Percentiles rank a stretch among this genome's conserved stretches.
Evolutionary conservation across 2,888 invertebrate species (phyloP).

Genomic region (Synergus umbraculus): DNA sequence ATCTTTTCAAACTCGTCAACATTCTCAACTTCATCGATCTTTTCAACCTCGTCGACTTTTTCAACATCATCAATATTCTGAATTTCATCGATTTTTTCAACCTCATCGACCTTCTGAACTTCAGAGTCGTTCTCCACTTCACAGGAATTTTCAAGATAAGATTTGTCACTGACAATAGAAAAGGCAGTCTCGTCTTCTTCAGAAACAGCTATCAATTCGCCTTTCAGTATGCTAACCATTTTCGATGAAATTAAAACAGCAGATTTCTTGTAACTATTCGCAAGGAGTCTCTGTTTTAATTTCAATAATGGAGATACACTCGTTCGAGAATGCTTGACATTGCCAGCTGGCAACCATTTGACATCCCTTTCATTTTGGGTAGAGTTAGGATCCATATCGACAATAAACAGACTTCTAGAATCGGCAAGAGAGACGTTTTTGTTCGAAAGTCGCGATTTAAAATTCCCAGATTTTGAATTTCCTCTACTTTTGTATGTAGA

Average conservation of each 20-base stretch:
- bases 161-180: not conserved
- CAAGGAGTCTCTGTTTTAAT: conserved; percentile 10
- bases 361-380: not conserved
- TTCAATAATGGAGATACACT: conserved; percentile 1
- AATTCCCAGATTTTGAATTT: not conserved
- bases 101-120: not conserved
- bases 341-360: not conserved
- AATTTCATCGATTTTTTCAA: not conserved
- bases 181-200: not conserved
- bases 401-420: not conserved
- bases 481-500: not conserved
- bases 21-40: not conserved
- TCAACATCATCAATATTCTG: not conserved
- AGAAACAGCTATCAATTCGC: not conserved
- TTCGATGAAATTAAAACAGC: not conserved
- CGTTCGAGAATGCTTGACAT: not conserved
- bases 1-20: not conserved
- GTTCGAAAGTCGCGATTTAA: not conserved
- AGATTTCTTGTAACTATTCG: not conserved
- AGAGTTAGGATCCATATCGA: not conserved
- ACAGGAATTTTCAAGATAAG: not conserved
- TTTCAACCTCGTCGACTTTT: not conserved
- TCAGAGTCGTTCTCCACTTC: not conserved
- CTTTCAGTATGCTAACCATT: not conserved
- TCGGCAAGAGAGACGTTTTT: not conserved